Base-by-base conservation (phyloP, 2,888 invertebrate genomes). In the Drosophila kuntzei region DNA sequence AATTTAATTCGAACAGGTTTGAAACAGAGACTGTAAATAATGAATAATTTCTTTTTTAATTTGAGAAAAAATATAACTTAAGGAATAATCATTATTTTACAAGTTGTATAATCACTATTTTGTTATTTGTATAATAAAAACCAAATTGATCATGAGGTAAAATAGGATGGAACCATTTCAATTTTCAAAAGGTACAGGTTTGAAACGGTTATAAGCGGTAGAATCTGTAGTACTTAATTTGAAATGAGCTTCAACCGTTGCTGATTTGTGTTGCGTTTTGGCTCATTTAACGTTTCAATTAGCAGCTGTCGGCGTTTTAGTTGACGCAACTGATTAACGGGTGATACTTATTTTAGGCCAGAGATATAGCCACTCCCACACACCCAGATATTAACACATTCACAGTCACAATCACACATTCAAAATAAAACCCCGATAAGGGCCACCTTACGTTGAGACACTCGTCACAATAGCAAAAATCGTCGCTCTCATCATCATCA, bases 391-490 rank as follows among this genome's bases (percentile, higher is more conserved):
- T 27, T 32, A 22, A 41, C 43, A 46, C 18, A 37, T 20, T n/a
- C 22, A 22, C 22, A 22, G 2, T 22, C 22, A 27, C 27, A 32
- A 7, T 25, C 16, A 16, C 37, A 16, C 20, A 29, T 43, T 41
- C 22, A 14, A 46, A 59, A 18, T 6, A 11, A 44, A 58, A 20
- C 20, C 20, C 22, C 54, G 66, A 44, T 65, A 27, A 65, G 37
- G 27, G 49, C 14, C 61, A 90, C 91, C 73, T 55, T 91, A 93
- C 93, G 88, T 92, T 91, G 77, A 93, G 89, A 91, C 96, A 96
- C 88, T 95, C 95, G 93, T 96, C 96, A 93, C 96, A 96, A 93
- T 94, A 95, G 93, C 95, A 96, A 91, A 95, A 93, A 89, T 95
- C 95, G 92, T 95, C 95, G 90, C 93, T 94, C 74, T 92, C 92